Evolutionary conservation across 2,888 invertebrate species (phyloP).

Genomic region (Drosophila greeni): DNA sequence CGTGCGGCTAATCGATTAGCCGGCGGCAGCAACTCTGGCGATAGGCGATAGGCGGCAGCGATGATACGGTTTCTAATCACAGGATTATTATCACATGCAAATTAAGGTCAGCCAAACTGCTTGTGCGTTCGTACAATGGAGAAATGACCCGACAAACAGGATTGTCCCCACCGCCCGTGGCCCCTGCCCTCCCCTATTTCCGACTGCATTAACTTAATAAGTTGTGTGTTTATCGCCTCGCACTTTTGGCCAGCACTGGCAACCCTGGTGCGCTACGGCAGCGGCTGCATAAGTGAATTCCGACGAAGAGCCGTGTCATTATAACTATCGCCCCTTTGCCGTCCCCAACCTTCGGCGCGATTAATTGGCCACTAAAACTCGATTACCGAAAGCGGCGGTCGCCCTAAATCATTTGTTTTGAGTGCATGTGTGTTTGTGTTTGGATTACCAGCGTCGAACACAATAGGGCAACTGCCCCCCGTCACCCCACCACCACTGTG

Average conservation of each 20-base stretch:
- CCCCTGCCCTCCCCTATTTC: not conserved
- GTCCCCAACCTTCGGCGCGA: not conserved
- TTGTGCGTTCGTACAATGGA: slow-evolving; percentile 7
- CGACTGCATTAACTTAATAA: not conserved
- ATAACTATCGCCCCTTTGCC: slow-evolving; percentile 1
- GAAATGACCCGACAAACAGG: slow-evolving; percentile 14
- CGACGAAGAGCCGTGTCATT: slow-evolving; percentile 32
- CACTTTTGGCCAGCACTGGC: slow-evolving; percentile 13
- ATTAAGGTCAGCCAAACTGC: slow-evolving; percentile 32
- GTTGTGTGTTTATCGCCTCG: slow-evolving; percentile 14
- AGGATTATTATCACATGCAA: slow-evolving; percentile 43
- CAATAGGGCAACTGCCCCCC: slow-evolving; percentile 25
- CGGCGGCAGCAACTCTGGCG: slow-evolving; percentile 17
- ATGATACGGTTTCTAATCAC: slow-evolving; percentile 26
- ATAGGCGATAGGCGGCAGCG: slow-evolving; percentile 21
- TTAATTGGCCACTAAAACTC: slow-evolving; percentile 30
- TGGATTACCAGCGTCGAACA: slow-evolving; percentile 6
- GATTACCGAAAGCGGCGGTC: slow-evolving; percentile 24
- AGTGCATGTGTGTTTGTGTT: slow-evolving; percentile 5
- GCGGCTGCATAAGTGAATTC: slow-evolving; percentile 37
- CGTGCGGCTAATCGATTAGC: slow-evolving; percentile 12
- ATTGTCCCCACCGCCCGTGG: not conserved
- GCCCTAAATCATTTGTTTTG: slow-evolving; percentile 13
- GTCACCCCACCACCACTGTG: not conserved
- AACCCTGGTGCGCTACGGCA: slow-evolving; percentile 23